Evolutionary conservation across 2,888 invertebrate genomes (phyloP), one percentile per base, ranked within the genome.

Genomic region (Rugalucina vietnamica): DNA sequence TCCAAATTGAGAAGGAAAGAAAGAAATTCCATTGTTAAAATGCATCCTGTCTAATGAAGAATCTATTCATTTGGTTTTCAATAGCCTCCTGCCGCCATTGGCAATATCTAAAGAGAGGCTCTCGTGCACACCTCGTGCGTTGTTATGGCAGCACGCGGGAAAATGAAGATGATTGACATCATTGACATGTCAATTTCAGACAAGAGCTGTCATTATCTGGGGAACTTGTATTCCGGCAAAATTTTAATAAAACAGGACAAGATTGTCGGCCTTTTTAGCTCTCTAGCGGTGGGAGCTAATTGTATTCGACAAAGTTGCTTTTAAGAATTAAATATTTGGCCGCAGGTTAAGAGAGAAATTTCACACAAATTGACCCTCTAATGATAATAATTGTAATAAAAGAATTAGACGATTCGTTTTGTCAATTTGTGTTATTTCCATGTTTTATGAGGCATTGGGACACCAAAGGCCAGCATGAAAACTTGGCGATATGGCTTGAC

Each of bases 281-380:
- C 21, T 29, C 29, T 65, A 34, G 32, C 34, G 65, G 65, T 65
- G 14, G 65, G 10, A 34, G 65, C 65, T 65, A 65, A 65, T 65
- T 65, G 65, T 65, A 32, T 65, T 65, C 24, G 65, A 65, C 65
- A 34, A 34, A 5, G 34, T 65, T 82, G 84, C 82, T 84, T 87
- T 84, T 79, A 84, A 80, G 74, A 72, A 34, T 49, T 54, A 74
- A 84, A 74, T 78, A 76, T 78, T 54, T 75, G 78, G 27, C 69
- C 73, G 75, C 70, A 50, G 80, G 79, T 65, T 80, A 71, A 36
- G 65, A 74, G 74, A 81, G 83, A 77, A 83, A 79, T 85, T 85
- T 87, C 76, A 65, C 71, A 73, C 82, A 83, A 87, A 85, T 87
- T 85, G 85, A 87, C 87, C 87, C 80, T 87, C 79, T 82, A 85